Evolutionary conservation across 2,888 invertebrate genomes (phyloP), one percentile per base, ranked within the genome.

Genomic region (Diachrysia chrysitis): DNA sequence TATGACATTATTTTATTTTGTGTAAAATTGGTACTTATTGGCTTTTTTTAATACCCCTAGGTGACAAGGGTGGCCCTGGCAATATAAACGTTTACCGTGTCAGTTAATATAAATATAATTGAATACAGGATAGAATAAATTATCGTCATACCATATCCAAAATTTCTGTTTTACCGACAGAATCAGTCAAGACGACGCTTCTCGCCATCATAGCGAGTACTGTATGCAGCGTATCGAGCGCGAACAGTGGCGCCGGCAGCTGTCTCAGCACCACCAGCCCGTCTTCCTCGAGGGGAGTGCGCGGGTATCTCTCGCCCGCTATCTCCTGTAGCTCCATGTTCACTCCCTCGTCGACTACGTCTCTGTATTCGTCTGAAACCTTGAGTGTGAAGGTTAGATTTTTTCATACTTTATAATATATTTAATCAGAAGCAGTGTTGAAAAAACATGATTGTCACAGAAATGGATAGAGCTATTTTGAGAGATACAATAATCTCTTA

Each of bases 181-280:
- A 68, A 17, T 89, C 88, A 0, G 85, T 67, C 5, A 86, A 69
- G 0, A 87, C 77, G 1, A 93, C 78, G 78, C 89, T 92, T 62
- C 90, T 85, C 0, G 89, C 87, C 90, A 95, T 89, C 1, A 87
- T 83, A 14, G 91, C 87, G 14, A 94, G 78, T 2, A 93, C 85
- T 2, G 89, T 73, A 48, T 92, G 89, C 1, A 90, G 64, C 0
- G 91, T 86, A 16, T 95, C 93, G 29, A 95, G 81, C 0, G 92
- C 91, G 75, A 85, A 95, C n/a, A 93, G 61, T 0, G 95, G 95
- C 0, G 90, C 92, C 0, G 95, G 95, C 46, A 93, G 66, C 81
- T 95, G 95, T 56, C 87, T 85, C 57, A 95, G 71, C 0, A 88
- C 87, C 1, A 84, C 85, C 2, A 95, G 73, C 1, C 85, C 83